Evolutionary conservation across 2,888 invertebrate species (phyloP).

Genomic region (Xylocampa areola): DNA sequence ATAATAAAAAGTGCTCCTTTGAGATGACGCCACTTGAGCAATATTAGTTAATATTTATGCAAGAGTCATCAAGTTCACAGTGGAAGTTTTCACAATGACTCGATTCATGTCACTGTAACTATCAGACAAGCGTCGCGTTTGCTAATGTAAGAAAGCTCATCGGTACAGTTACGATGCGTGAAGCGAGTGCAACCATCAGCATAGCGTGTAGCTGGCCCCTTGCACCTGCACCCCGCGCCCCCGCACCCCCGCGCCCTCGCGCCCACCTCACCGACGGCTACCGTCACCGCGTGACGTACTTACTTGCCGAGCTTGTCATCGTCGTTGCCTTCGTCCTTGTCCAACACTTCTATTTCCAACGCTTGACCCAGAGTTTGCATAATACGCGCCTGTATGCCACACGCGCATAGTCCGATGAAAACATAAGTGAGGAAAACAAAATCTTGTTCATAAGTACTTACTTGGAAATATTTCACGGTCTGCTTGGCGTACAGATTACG

Average conservation of each 20-base stretch:
- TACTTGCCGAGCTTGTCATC: constrained; percentile 97
- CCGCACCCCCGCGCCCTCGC: background rate
- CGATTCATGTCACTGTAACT: constrained; percentile 43
- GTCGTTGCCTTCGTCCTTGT: constrained; percentile 95
- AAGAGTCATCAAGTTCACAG: constrained; percentile 41
- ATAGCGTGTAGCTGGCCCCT: constrained; percentile 40
- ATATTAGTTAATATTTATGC: constrained; percentile 29
- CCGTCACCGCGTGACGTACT: constrained; percentile 73
- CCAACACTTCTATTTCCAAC: constrained; percentile 94
- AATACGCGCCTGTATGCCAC: constrained; percentile 87
- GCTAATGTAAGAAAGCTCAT: constrained; percentile 43
- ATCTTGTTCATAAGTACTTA: constrained; percentile 77
- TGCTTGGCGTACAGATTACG: constrained; percentile 42
- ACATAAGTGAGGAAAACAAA: constrained; percentile 87
- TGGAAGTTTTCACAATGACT: background rate
- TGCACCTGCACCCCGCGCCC: constrained; percentile 9
- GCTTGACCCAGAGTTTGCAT: constrained; percentile 92
- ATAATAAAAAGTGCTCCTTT: constrained; percentile 17
- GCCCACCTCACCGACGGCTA: constrained; percentile 2
- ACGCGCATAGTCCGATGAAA: constrained; percentile 83
- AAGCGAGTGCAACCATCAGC: constrained; percentile 63
- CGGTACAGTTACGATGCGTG: constrained; percentile 53
- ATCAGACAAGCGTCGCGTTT: constrained; percentile 28
- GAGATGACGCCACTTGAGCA: constrained; percentile 31
- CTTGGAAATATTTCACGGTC: constrained; percentile 40